These are phyloP conservation scores for Rhinophrynus dorsalis DNA, from an alignment of 2,797 vertebrate species.

Conservation along the genomic window DNA sequence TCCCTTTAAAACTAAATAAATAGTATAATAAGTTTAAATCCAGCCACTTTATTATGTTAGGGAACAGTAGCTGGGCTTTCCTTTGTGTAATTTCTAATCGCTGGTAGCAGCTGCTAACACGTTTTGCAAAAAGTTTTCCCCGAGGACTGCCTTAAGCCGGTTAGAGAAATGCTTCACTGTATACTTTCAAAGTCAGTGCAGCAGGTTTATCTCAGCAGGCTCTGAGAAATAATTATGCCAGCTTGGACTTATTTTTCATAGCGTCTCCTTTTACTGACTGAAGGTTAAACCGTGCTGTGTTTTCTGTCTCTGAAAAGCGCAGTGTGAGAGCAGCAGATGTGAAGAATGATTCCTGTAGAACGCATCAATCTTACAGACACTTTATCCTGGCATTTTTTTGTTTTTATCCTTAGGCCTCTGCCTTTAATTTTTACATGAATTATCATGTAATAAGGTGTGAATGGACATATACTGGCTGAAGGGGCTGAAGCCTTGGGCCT, in stretches of 20 bases:
- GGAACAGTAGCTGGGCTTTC: conserved; percentile 3
- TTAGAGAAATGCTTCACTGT: conserved; percentile 39
- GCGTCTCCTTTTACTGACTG: conserved; percentile 33
- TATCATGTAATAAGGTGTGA: too few relatives aligned
- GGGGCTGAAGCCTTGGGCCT: too few relatives aligned
- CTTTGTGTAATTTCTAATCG: conserved; percentile 35
- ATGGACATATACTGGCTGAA: too few relatives aligned
- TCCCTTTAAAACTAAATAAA: neutral
- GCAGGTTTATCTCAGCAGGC: conserved; percentile 44
- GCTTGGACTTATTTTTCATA: conserved; percentile 39
- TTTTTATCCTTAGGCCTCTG: neutral
- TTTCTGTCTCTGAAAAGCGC: conserved; percentile 34
- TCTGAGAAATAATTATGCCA: conserved; percentile 46
- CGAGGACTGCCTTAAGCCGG: conserved; percentile 30
- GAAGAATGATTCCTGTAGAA: conserved; percentile 1
- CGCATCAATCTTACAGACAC: neutral
- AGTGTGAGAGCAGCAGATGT: conserved; percentile 33
- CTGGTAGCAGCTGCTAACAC: conserved; percentile 32
- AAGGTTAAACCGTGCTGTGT: conserved; percentile 42
- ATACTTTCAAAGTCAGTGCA: conserved; percentile 42
- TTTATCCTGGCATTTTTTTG: conserved; percentile 5
- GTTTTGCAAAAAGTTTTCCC: conserved; percentile 35
- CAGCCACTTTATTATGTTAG: neutral
- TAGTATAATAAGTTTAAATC: neutral
- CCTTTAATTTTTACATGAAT: too few relatives aligned